Conservation (phyloP, 2,888 invertebrate species). For the Stenichneumon culpator region DNA sequence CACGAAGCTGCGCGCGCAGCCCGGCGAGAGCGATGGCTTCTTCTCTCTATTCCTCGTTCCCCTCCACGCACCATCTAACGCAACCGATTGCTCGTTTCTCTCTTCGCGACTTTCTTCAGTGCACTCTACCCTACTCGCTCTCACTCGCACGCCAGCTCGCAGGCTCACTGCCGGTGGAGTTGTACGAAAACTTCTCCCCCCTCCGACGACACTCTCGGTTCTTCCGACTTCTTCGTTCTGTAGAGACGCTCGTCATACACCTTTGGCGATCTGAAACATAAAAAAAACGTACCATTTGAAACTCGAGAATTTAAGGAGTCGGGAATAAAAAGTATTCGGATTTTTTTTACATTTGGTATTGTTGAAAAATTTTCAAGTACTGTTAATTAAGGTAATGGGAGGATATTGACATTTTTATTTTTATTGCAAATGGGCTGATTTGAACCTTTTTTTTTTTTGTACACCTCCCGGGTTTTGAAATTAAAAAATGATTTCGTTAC, state of each 20-base stretch:
- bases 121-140: background rate
- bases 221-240: background rate
- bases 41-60: conserved; percentile 42
- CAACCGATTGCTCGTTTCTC: conserved; percentile 24
- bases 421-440: no score
- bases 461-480: no score
- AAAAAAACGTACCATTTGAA: background rate
- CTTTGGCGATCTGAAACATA: conserved; percentile 28
- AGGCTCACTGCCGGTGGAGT: background rate
- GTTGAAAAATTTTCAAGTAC: no score
- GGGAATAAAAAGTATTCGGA: background rate
- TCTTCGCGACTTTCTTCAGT: conserved; percentile 32
- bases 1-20: conserved; percentile 65
- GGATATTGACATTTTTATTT: no score
- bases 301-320: background rate
- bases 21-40: conserved; percentile 61
- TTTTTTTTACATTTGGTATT: background rate
- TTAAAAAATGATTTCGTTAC: no score
- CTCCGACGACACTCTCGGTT: background rate
- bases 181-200: background rate
- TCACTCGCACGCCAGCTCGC: background rate
- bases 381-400: no score
- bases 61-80: conserved; percentile 9
- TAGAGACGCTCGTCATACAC: background rate
- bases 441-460: no score